Conservation (phyloP, 2,797 vertebrate genomes). For the Syncerus caffer region DNA sequence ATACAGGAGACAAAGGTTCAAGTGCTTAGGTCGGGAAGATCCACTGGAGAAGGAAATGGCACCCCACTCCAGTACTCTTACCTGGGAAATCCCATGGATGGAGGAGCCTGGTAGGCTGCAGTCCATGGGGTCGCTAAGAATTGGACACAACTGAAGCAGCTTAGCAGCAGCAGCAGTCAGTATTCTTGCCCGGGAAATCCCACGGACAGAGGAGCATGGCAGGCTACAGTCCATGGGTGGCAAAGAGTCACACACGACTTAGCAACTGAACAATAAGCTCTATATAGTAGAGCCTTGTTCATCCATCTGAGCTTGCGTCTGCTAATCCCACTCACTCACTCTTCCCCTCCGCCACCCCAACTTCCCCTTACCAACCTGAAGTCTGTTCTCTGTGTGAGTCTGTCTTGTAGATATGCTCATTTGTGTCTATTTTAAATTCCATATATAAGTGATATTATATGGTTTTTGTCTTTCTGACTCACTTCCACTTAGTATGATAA, state of each 20-base stretch:
- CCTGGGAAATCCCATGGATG: not conserved
- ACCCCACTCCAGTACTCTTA: not conserved
- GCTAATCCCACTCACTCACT: not conserved
- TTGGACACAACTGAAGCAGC: not conserved
- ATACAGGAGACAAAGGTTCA: not conserved
- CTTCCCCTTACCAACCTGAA: not conserved
- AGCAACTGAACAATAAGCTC: not conserved
- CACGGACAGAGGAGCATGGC: not conserved
- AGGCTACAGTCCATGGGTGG: not conserved
- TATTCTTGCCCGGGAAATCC: not conserved
- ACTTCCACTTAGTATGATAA: not conserved
- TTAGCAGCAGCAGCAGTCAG: not conserved
- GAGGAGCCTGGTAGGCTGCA: not conserved
- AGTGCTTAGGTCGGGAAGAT: not conserved
- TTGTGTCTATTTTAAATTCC: not conserved
- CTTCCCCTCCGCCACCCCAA: not conserved
- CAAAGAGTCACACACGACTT: not conserved
- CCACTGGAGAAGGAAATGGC: not conserved
- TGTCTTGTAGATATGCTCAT: not conserved
- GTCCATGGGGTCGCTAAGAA: not conserved
- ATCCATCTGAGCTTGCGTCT: not conserved
- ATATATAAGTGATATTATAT: not conserved
- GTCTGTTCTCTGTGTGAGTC: not conserved
- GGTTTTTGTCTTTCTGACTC: not conserved
- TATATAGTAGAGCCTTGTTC: not conserved